phyloP scores from a whole-genome alignment of 2,888 invertebrate species.

The Trichogramma dendrolimi region DNA sequence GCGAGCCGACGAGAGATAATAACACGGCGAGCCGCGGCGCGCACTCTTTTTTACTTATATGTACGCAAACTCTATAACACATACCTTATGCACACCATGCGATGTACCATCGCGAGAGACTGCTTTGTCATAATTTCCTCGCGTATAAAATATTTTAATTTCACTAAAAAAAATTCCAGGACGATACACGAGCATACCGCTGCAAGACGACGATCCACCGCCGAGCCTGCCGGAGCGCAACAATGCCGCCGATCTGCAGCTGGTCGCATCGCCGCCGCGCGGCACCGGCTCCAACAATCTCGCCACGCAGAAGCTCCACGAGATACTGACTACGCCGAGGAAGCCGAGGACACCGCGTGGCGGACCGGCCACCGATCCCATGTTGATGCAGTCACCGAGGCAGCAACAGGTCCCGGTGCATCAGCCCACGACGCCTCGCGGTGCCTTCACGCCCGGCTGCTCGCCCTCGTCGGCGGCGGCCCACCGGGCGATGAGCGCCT shows the following conservation, averaged over 20 bases:
- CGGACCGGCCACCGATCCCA: conserved; percentile 1
- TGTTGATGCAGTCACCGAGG: conserved; percentile 7
- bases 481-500: too few species aligned
- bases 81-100: too few species aligned
- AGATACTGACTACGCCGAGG: conserved; percentile 68
- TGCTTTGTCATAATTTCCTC: too few species aligned
- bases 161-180: conserved; percentile 33
- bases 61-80: too few species aligned
- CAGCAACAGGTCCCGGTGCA: conserved; percentile 12
- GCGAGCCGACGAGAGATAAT: too few species aligned
- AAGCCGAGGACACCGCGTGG: conserved; percentile 52
- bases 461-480: conserved; percentile 33
- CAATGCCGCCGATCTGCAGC: conserved; percentile 42
- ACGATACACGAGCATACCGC: conserved; percentile 45
- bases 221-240: conserved; percentile 49
- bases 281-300: conserved; percentile 55
- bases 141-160: too few species aligned
- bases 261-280: conserved; percentile 33
- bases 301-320: conserved; percentile 74
- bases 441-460: conserved; percentile 46
- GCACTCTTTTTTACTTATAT: too few species aligned
- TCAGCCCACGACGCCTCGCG: conserved; percentile 54
- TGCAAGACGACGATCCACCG: conserved; percentile 49
- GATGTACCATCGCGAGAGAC: too few species aligned
- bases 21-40: too few species aligned